Base-by-base conservation (phyloP, 2,113 vertebrate genomes). In the Formicarius rufipectus region DNA sequence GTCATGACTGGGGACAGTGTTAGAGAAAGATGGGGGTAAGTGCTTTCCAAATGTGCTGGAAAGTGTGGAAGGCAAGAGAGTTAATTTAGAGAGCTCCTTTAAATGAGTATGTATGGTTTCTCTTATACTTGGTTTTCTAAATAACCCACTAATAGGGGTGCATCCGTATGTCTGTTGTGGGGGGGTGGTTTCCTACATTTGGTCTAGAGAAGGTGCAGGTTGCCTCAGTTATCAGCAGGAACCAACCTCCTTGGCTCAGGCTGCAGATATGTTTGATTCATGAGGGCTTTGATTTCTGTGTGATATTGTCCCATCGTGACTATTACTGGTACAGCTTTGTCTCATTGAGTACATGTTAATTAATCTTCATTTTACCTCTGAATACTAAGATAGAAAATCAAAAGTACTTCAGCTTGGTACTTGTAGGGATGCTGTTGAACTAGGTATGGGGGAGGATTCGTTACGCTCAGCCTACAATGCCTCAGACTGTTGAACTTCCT, bases 111-210 rank as follows among this genome's bases (percentile, higher is more conserved):
- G 5, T 52, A 40, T 11, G 2, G 3, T 37, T 83, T 78, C 19
- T 58, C 25, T 76, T n/a, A 4, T 28, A 22, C 13, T 37, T 40
- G 52, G 7, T 28, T 72, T 50, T 21, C 7, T 55, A 39, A 58
- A n/a, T 33, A 69, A 53, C 4, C 4, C 2, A 8, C 5, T 33
- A 24, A 23, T 5, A 1, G n/a, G 6, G 0, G 28, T 4, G 1
- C 11, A 2, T 24, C 9, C 64, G 12, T 20, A 7, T 45, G 5
- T 19, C 6, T 37, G 5, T 25, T n/a, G 9, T 40, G 2, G 33
- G 39, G 22, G 6, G 2, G 1, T 30, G n/a, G n/a, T 67, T 77
- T 16, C 17, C 9, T 77, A 0, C 37, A 12, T 37, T 23, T 77
- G 23, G n/a, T 14, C 7, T 33, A 33, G 30, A 25, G n/a, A 81